Conservation (phyloP, 2,888 invertebrate species). For the Rhingia campestris region DNA sequence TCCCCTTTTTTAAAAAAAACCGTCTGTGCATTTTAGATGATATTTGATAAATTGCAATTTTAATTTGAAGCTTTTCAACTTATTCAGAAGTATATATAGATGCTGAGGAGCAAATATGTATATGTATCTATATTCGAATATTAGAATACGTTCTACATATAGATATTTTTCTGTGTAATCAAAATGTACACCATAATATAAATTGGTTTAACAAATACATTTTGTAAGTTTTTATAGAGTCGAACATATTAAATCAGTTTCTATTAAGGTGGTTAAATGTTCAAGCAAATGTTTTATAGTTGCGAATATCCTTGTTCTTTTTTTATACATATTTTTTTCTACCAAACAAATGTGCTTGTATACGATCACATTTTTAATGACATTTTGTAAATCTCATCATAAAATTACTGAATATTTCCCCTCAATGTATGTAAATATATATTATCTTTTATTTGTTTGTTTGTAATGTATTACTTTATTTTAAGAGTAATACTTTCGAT, state of each 20-base stretch:
- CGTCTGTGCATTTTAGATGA: too few species aligned
- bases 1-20: too few species aligned
- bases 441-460: neutral
- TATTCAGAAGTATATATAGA: too few species aligned
- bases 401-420: neutral
- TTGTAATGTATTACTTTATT: too few species aligned
- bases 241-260: conserved; percentile 20
- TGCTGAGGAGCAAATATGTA: too few species aligned
- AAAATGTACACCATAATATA: neutral
- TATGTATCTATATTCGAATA: too few species aligned
- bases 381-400: neutral
- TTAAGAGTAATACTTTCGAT: too few species aligned
- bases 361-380: neutral
- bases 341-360: conserved; percentile 3
- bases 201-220: neutral
- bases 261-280: conserved; percentile 61
- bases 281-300: conserved; percentile 34
- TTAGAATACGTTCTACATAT: too few species aligned
- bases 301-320: conserved; percentile 4
- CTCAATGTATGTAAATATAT: conserved; percentile 30
- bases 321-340: conserved; percentile 24
- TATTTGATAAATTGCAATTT: too few species aligned
- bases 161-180: too few species aligned
- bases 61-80: too few species aligned
- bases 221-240: conserved; percentile 23